phyloP scores from a whole-genome alignment of 2,113 vertebrate species.

The Ciconia maguari region DNA sequence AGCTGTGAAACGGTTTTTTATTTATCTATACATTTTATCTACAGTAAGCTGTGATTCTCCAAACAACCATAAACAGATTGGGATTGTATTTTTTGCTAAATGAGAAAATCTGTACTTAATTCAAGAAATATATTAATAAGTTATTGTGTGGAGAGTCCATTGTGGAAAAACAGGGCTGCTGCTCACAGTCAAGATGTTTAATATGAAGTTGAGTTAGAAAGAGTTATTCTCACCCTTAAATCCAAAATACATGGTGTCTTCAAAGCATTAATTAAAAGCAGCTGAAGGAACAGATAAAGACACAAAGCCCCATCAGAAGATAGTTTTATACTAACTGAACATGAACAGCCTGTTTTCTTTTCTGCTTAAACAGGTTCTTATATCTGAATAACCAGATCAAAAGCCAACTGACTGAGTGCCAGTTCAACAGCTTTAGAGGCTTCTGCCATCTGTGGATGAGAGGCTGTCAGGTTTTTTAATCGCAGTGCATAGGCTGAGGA shows the following conservation, averaged over 20 bases:
- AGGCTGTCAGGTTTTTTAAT: slow-evolving; percentile 47
- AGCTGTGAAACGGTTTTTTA: neutral
- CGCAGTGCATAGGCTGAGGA: neutral
- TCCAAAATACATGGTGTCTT: neutral
- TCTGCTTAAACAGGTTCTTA: slow-evolving; percentile 20
- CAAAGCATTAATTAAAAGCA: slow-evolving; percentile 52
- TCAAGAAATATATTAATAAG: slow-evolving; percentile 10
- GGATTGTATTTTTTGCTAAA: slow-evolving; percentile 1
- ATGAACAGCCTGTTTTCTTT: slow-evolving; percentile 29
- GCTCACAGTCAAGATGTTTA: neutral
- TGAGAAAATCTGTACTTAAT: slow-evolving; percentile 24
- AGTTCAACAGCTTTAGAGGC: slow-evolving; percentile 44
- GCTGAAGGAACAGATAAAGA: slow-evolving; percentile 50
- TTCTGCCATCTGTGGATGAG: slow-evolving; percentile 23
- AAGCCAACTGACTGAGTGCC: slow-evolving; percentile 49
- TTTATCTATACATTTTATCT: slow-evolving; percentile 15
- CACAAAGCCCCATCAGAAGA: neutral
- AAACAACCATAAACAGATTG: neutral
- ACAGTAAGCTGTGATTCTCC: neutral
- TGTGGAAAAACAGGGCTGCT: neutral
- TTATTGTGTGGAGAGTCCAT: neutral
- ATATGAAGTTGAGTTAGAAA: neutral
- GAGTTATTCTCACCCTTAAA: slow-evolving; percentile 3
- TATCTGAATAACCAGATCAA: slow-evolving; percentile 45
- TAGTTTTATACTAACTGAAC: slow-evolving; percentile 13